Conservation (phyloP, 2,797 vertebrate genomes). For the Rhynchotus rufescens region DNA sequence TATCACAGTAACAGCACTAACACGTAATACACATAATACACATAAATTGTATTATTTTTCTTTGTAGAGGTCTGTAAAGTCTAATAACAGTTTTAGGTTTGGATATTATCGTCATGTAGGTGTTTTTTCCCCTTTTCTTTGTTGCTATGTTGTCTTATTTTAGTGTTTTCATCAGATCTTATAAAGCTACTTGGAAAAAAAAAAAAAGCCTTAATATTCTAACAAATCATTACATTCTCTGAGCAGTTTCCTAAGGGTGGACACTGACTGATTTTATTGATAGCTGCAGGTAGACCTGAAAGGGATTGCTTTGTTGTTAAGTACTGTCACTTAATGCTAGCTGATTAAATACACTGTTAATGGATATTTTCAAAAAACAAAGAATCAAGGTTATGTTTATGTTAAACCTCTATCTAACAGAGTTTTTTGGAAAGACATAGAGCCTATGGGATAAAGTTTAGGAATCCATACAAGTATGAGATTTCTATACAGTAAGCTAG, state of each 20-base stretch:
- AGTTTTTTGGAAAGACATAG: not conserved
- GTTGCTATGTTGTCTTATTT: not conserved
- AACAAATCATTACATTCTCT: not conserved
- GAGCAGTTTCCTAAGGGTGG: not conserved
- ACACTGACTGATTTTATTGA: not conserved
- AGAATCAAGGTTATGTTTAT: not conserved
- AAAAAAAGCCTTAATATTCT: not conserved
- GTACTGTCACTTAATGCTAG: not conserved
- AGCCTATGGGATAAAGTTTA: not conserved
- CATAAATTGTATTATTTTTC: not conserved
- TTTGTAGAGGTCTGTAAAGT: not conserved
- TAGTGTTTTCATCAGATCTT: not conserved
- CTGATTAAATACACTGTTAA: not conserved
- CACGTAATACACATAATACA: rapidly evolving
- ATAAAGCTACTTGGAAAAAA: not conserved
- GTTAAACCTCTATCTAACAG: not conserved
- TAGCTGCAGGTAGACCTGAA: not conserved
- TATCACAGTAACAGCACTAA: not conserved
- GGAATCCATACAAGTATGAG: not conserved
- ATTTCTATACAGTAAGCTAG: not conserved
- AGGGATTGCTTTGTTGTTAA: not conserved
- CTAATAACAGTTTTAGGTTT: not conserved
- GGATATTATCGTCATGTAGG: not conserved
- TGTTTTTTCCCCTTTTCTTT: not conserved
- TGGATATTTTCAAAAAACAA: not conserved